Evolutionary conservation across 2,797 vertebrate species (phyloP).

Genomic region (Sebastes aleutianus): DNA sequence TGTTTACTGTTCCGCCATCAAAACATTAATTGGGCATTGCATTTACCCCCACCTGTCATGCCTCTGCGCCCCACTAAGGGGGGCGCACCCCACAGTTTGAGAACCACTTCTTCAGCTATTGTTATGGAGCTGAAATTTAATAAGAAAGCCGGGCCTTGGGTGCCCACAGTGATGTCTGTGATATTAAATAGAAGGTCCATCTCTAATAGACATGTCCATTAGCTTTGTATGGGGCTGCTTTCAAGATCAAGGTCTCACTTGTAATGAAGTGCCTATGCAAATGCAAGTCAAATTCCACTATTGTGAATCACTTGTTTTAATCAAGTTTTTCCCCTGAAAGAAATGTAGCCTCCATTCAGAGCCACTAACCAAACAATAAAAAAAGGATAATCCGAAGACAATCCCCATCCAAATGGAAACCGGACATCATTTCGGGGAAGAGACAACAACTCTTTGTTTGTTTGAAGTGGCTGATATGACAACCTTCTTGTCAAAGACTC

Average conservation of each 20-base stretch:
- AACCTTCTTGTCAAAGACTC: conserved; percentile 82
- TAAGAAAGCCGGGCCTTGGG: conserved; percentile 35
- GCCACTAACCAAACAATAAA: conserved; percentile 69
- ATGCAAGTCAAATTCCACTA: conserved; percentile 72
- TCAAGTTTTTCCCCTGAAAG: conserved; percentile 72
- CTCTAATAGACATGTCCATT: conserved; percentile 72
- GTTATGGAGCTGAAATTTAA: conserved; percentile 50
- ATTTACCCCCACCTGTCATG: too few relatives aligned
- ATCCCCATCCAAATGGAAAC: conserved; percentile 75
- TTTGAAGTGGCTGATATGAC: conserved; percentile 83
- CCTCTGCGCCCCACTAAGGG: too few relatives aligned
- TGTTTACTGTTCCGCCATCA: too few relatives aligned
- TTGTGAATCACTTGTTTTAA: conserved; percentile 78
- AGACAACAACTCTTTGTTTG: conserved; percentile 84
- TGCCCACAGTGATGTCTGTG: conserved; percentile 46
- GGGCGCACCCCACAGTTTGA: too few relatives aligned
- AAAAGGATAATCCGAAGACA: conserved; percentile 78
- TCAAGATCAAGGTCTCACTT: conserved; percentile 81
- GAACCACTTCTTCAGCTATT: background rate
- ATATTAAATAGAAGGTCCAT: conserved; percentile 62
- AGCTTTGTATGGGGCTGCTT: conserved; percentile 72
- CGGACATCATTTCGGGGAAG: conserved; percentile 76
- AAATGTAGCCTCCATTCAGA: conserved; percentile 69
- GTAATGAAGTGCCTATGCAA: conserved; percentile 77
- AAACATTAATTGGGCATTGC: too few relatives aligned